Conservation (phyloP, 1,140 invertebrate genomes). For the Diabrotica virgifera region DNA sequence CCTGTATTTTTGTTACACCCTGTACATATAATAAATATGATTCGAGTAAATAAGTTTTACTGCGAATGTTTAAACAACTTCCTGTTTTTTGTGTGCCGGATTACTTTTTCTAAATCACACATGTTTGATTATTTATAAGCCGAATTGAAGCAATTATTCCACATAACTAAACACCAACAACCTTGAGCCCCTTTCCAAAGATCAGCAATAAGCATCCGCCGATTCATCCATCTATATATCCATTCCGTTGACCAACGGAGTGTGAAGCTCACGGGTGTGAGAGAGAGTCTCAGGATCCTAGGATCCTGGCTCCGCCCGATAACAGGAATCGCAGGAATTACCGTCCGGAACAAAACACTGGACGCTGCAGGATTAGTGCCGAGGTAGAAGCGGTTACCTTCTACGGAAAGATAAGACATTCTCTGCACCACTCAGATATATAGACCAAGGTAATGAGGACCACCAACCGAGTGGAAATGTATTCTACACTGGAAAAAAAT, state of each 20-base stretch:
- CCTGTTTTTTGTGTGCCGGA: too few relatives aligned
- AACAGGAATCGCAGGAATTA: slow-evolving; percentile 41
- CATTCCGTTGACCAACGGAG: slow-evolving; percentile 28
- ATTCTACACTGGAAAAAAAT: neutral
- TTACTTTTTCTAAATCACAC: too few relatives aligned
- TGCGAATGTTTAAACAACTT: too few relatives aligned
- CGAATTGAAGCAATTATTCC: neutral
- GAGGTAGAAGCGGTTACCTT: slow-evolving; percentile 29
- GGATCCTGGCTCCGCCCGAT: slow-evolving; percentile 25
- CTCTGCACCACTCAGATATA: slow-evolving; percentile 25
- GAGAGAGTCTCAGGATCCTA: neutral
- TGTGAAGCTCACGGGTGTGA: slow-evolving; percentile 27
- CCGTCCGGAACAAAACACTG: slow-evolving; percentile 37
- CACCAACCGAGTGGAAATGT: slow-evolving; percentile 32
- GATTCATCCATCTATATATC: neutral
- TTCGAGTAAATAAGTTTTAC: too few relatives aligned
- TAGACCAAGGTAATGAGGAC: slow-evolving; percentile 37
- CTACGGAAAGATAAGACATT: slow-evolving; percentile 39
- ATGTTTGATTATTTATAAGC: too few relatives aligned
- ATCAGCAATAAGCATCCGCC: neutral
- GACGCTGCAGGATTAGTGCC: slow-evolving; percentile 39
- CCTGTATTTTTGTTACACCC: too few relatives aligned
- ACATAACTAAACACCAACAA: neutral
- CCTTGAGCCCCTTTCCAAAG: neutral
- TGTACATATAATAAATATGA: too few relatives aligned